phyloP scores from a whole-genome alignment of 2,113 vertebrate genomes.

The Phaethon lepturus region DNA sequence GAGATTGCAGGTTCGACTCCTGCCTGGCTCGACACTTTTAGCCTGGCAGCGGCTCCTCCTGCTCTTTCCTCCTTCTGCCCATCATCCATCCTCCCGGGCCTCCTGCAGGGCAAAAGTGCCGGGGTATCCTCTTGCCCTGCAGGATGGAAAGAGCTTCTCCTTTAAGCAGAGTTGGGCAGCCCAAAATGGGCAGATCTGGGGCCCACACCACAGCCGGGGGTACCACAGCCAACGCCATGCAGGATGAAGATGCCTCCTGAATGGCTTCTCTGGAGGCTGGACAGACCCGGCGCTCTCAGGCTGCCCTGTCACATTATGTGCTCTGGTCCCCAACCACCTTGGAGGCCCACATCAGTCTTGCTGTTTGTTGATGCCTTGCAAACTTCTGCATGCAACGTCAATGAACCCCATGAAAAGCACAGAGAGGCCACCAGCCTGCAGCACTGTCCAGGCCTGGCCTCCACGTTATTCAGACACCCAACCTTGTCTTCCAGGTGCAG shows the following conservation, averaged over 20 bases:
- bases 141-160: background rate
- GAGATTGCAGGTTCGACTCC: conserved; percentile 20
- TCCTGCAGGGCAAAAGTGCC: background rate
- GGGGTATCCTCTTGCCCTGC: background rate
- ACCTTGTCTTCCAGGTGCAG: background rate
- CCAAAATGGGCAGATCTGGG: background rate
- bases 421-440: background rate
- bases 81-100: background rate
- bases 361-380: no score
- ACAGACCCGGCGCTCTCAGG: background rate
- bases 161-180: background rate
- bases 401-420: background rate
- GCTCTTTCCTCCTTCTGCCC: background rate
- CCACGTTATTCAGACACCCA: background rate
- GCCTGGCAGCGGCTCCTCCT: fast-evolving
- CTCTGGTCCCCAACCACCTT: background rate
- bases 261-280: no score
- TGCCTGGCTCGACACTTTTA: conserved; percentile 34
- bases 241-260: fast-evolving
- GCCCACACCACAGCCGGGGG: background rate
- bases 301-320: fast-evolving
- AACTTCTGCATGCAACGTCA: background rate
- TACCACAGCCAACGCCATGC: background rate
- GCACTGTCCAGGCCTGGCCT: background rate
- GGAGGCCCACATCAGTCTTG: fast-evolving